Conservation (phyloP, 2,113 vertebrate species). For the Steatornis caripensis region DNA sequence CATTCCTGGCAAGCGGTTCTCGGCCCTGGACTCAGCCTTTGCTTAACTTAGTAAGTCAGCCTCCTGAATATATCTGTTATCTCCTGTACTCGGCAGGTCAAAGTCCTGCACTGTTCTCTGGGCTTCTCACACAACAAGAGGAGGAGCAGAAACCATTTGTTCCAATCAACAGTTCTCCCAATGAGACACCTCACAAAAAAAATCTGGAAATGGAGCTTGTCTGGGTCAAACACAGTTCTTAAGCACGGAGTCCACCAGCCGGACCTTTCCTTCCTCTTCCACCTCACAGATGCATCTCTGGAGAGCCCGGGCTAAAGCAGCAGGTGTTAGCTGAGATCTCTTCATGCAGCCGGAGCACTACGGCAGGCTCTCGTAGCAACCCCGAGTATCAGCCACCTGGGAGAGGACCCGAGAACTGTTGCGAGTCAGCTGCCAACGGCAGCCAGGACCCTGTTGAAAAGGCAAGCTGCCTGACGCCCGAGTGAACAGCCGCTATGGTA, state of each 20-base stretch:
- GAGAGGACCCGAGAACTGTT: neutral
- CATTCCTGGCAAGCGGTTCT: neutral
- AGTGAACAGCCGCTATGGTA: neutral
- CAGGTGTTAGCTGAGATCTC: neutral
- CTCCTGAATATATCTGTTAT: neutral
- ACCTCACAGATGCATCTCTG: fast-evolving
- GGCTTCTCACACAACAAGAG: neutral
- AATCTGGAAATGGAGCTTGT: neutral
- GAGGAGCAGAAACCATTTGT: neutral
- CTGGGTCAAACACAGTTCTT: neutral
- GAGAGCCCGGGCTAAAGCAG: neutral
- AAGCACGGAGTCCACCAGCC: neutral
- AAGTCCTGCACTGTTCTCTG: neutral
- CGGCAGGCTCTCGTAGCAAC: neutral
- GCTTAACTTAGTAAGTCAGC: neutral
- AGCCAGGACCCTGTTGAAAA: neutral
- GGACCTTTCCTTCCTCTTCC: neutral
- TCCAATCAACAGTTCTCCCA: neutral
- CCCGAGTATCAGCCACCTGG: neutral
- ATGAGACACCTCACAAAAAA: neutral
- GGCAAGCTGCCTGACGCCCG: neutral
- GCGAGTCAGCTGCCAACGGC: neutral
- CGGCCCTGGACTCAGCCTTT: neutral
- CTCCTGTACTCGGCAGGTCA: neutral
- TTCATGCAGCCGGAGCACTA: neutral